Evolutionary conservation across 2,888 invertebrate genomes (phyloP), one percentile per base, ranked within the genome.

Genomic region (Drosophila atroscutellata): DNA sequence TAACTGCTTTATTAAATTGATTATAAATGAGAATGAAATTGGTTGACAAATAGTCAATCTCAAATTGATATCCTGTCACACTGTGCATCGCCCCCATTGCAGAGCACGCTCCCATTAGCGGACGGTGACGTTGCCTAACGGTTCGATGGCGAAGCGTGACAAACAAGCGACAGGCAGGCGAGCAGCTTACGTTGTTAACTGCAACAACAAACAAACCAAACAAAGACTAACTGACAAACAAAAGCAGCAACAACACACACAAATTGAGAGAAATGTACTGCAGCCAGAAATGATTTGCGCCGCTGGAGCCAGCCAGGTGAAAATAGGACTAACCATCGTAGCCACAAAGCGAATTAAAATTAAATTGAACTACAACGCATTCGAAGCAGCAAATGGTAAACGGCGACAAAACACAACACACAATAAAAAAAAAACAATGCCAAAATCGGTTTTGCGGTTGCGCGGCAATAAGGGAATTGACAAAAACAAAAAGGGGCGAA

Each of bases 61-160:
- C 4, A 24, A 7, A 26, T 32, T 64, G 1, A 20, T 39, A 24
- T 66, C 67, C 52, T 66, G 36, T 0, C 7, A 30, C 68, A 70
- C 70, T 58, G 58, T 59, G 50, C 59, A 32, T 36, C 45, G 36
- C 30, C 49, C 28, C 13, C 37, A 52, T 32, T 68, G 49, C 49
- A 59, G 63, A 62, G 34, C 72, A 74, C 68, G 83, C 89, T 83
- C 83, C 83, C 86, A 89, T 86, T 88, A 86, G 80, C 78, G 77
- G 71, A 24, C 64, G 77, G 47, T 60, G 80, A 77, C 77, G 80
- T 64, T 65, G 66, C 58, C 62, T 74, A 81, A 75, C 73, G 76
- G 77, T 70, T 81, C 76, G 78, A 83, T 83, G 75, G 71, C 57
- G 87, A 73, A 77, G 90, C 89, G 87, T 82, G 87, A 89, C 88